These are phyloP conservation scores for Melanerpes aurifrons DNA, from an alignment of 2,113 vertebrate genomes.

Conservation along the genomic window DNA sequence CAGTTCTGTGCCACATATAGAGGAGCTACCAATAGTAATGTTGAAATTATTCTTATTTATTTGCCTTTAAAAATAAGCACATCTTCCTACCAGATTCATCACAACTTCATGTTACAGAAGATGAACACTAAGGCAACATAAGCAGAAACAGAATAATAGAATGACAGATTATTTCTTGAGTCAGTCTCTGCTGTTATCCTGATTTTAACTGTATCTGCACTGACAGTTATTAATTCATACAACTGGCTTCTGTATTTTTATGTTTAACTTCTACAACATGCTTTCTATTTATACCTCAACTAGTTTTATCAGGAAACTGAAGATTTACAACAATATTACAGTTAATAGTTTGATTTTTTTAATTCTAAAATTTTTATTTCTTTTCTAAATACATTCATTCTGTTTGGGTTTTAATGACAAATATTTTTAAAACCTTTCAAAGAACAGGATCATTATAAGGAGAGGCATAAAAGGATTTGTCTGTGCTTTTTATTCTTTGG, in stretches of 20 bases:
- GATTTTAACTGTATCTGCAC: not conserved
- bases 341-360: not conserved
- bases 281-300: not conserved
- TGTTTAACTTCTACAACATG: not conserved
- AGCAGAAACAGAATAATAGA: not conserved
- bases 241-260: not conserved
- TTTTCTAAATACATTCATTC: not conserved
- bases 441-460: not conserved
- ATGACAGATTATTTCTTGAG: not conserved
- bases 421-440: not conserved
- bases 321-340: not conserved
- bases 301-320: not conserved
- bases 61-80: not conserved
- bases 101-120: not conserved
- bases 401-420: not conserved
- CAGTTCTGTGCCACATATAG: not conserved
- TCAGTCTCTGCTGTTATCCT: not conserved
- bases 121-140: rapidly evolving
- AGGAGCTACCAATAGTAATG: not conserved
- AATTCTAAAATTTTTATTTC: not conserved
- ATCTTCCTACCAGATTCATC: not conserved
- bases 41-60: not conserved
- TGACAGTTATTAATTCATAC: not conserved
- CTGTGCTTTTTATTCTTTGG: not conserved
- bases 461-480: not conserved